Evolutionary conservation across 1,140 invertebrate species (phyloP).

Genomic region (Achatina immaculata): DNA sequence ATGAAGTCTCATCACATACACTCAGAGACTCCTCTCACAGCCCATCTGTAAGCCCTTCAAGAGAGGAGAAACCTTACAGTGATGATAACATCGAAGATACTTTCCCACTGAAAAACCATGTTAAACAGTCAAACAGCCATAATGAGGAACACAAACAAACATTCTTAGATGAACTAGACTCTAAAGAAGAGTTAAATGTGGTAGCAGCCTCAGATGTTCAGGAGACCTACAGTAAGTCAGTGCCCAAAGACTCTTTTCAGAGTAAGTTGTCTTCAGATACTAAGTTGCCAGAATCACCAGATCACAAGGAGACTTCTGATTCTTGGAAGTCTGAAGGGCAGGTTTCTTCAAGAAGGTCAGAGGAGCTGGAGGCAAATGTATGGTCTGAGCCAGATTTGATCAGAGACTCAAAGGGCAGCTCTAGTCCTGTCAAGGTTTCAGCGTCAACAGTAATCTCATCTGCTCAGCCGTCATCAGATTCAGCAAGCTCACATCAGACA

Average conservation of each 20-base stretch:
- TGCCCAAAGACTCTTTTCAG: conserved; percentile 78
- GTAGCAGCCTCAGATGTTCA: conserved; percentile 76
- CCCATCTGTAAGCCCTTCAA: conserved; percentile 31
- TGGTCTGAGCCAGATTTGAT: conserved; percentile 25
- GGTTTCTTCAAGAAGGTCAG: background rate
- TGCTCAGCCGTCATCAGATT: background rate
- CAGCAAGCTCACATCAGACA: background rate
- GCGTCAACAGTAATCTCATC: background rate
- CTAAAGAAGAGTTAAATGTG: conserved; percentile 54
- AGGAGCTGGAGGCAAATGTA: background rate
- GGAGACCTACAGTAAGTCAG: conserved; percentile 90
- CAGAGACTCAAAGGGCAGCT: conserved; percentile 17
- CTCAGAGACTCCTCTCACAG: conserved; percentile 37
- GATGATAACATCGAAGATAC: conserved; percentile 76
- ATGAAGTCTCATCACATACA: conserved; percentile 84
- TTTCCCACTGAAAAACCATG: conserved; percentile 86
- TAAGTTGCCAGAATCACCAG: background rate
- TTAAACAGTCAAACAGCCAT: conserved; percentile 66
- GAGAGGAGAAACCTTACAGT: conserved; percentile 38
- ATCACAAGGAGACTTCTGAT: background rate
- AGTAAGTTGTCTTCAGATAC: background rate
- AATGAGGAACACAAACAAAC: conserved; percentile 67
- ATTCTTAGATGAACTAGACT: conserved; percentile 71
- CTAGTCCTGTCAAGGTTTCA: background rate
- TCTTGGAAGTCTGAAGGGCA: background rate